Base-by-base conservation (phyloP, 2,113 vertebrate genomes). In the Sylvicapra grimmia region DNA sequence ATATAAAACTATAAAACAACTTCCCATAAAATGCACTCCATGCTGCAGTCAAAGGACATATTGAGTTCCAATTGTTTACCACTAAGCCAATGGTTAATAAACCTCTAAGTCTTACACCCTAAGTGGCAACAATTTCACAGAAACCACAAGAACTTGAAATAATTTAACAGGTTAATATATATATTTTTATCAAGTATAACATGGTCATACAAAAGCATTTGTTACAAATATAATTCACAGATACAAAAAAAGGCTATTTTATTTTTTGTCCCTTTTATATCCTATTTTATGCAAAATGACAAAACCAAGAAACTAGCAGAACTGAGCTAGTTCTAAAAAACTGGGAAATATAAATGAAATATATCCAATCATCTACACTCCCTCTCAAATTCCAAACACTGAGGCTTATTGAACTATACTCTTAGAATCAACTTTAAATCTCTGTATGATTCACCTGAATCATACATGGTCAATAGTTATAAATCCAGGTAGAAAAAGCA, bases 141-240 rank as follows among this genome's bases (percentile, higher is more conserved):
- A 98, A 98, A 89, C 93, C 97, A 51, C 87, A 98, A 99, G 98
- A 99, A 98, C 97, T 83, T 98, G 98, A 98, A 99, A 99, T 97
- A 95, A 97, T 98, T 99, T 99, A 98, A 98, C 95, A 98, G 97
- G 80, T 98, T 98, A 93, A 79, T 61, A 40, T 65, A 92, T 89
- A 94, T 58, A 91, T 58, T 68, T 98, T 98, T 98, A 98, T 98
- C 97, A 99, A 99, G 98, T 98, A 97, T 89, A 98, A 98, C 96
- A 98, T 97, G 96, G 98, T 98, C 97, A 98, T 97, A 98, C 97
- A 98, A 99, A 99, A 98, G 94, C 98, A 98, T 99, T 99, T 99
- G 97, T 98, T 98, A 99, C 97, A 98, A 98, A 99, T 98, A 98
- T 95, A 98, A 98, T 98, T 99, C 98, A 98, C 97, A 99, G 97